A percentile compares a stretch with the other conserved stretches of the same genome.
Evolutionary conservation across 2,888 invertebrate genomes (phyloP).

Genomic region (Eupithecia centaureata): DNA sequence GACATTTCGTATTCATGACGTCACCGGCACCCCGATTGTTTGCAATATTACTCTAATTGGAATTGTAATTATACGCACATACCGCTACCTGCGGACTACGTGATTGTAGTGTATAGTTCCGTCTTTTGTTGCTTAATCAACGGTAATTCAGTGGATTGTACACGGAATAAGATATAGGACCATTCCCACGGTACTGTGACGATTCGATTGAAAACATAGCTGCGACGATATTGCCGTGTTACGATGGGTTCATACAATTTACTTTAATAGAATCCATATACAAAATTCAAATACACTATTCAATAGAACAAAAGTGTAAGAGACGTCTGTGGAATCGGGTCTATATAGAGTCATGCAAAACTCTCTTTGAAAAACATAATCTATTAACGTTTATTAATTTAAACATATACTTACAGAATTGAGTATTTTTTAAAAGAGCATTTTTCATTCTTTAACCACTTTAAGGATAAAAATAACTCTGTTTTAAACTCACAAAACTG

Average conservation of each 20-base stretch:
- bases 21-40: constrained; percentile 81
- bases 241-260: not conserved
- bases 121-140: constrained; percentile 43
- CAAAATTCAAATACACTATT: not conserved
- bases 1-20: constrained; percentile 84
- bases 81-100: constrained; percentile 60
- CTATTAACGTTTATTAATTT: no score
- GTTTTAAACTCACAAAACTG: no score
- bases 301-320: not conserved
- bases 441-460: no score
- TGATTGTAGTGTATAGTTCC: constrained; percentile 54
- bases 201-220: not conserved
- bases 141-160: constrained; percentile 21
- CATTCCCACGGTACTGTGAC: not conserved
- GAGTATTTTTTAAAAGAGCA: no score
- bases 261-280: not conserved
- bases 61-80: constrained; percentile 80
- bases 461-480: no score
- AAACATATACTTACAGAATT: no score
- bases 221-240: not conserved
- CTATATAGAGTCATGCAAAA: no score
- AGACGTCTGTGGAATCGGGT: no score
- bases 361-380: no score
- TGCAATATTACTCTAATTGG: constrained; percentile 84
- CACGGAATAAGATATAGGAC: not conserved